These are phyloP conservation scores for Aphrophora alni DNA, from an alignment of 2,888 invertebrate species.

Conservation along the genomic window DNA sequence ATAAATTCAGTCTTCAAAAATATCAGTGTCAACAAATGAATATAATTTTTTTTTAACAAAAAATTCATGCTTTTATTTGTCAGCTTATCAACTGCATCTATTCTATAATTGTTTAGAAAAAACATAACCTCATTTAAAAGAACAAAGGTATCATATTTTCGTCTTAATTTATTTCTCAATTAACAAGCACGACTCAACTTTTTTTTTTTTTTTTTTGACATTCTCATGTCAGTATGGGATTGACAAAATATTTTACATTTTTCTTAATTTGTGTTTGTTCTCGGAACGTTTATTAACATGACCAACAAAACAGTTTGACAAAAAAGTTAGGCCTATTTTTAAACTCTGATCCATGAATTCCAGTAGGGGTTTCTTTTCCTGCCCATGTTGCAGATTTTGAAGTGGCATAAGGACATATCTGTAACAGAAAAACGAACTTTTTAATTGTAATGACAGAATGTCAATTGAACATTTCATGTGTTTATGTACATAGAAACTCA, in stretches of 20 bases:
- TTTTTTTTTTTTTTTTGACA: too few species aligned
- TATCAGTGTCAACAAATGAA: too few species aligned
- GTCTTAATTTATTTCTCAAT: not conserved
- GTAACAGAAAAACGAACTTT: slow-evolving; percentile 55
- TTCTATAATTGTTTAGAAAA: too few species aligned
- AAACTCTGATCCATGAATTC: slow-evolving; percentile 17
- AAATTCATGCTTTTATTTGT: too few species aligned
- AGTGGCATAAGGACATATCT: slow-evolving; percentile 72
- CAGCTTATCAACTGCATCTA: too few species aligned
- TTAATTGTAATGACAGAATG: too few species aligned
- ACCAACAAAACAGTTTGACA: too few species aligned
- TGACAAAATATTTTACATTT: not conserved
- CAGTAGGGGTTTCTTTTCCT: slow-evolving; percentile 61
- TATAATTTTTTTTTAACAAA: too few species aligned
- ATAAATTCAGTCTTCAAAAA: too few species aligned
- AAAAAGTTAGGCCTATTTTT: too few species aligned
- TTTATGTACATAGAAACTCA: too few species aligned
- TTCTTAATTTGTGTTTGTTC: not conserved
- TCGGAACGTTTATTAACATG: not conserved
- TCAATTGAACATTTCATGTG: too few species aligned
- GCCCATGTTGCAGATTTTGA: slow-evolving; percentile 75
- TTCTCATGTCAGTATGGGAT: not conserved
- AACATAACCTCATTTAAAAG: not conserved
- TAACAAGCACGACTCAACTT: not conserved
- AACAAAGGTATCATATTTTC: not conserved